Base-by-base conservation (phyloP, 37 sponge, comb jelly and placozoan species). In the Haliclona indistincta region DNA sequence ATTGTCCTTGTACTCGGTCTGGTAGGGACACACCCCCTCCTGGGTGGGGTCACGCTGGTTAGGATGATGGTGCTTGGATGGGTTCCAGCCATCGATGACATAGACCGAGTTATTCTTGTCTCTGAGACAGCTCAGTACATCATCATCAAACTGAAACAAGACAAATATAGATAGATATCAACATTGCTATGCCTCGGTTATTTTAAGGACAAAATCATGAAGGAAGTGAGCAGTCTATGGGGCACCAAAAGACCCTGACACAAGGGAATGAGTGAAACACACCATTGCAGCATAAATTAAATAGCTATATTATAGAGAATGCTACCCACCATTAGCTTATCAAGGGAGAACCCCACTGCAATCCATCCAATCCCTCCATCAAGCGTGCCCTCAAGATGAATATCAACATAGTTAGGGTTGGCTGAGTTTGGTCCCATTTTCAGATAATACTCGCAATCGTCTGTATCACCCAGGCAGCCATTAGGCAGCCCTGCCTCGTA, bases 281-380 rank as follows among this genome's bases (percentile, higher is more conserved):
- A 47, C 51, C 10, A 47, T 47, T 47, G 15, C 51, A 47, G 15
- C n/a, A n/a, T n/a, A n/a, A n/a, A n/a, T n/a, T n/a, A n/a, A n/a
- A n/a, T n/a, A n/a, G n/a, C n/a, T n/a, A n/a, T n/a, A n/a, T n/a
- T n/a, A n/a, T n/a, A n/a, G n/a, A n/a, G n/a, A n/a, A n/a, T n/a
- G n/a, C n/a, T 47, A 17, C 60, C 41, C 42, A 76, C 76, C 76
- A 76, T 76, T 20, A 61, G 28, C 52, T 42, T 52, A 51, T 76
- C 60, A 7, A 17, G 60, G 22, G 83, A 78, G 68, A 88, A 82
- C 25, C 88, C 88, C 33, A 88, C 51, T 43, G 88, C 88, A 35
- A 88, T 53, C 88, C 88, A 88, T 1, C 77, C 75, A 19, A n/a
- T n/a, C n/a, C n/a, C n/a, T 8, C 49, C 60, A 25, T 8, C 28